phyloP scores from a whole-genome alignment of 2,888 invertebrate genomes.

The Drosophila antonietae region DNA sequence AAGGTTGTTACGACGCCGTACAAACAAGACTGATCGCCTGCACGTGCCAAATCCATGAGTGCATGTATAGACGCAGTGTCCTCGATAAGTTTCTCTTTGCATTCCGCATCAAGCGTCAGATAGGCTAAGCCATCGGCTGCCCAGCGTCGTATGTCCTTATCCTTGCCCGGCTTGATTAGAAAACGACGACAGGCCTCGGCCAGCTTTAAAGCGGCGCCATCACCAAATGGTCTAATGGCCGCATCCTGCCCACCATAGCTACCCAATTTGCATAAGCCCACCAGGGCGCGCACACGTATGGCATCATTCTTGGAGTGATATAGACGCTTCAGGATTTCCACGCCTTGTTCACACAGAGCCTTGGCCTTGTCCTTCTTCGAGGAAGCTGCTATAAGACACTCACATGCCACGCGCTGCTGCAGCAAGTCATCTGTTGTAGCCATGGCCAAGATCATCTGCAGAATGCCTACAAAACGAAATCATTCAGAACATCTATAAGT shows the following conservation, averaged over 20 bases:
- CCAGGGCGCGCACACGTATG: slow-evolving; percentile 94
- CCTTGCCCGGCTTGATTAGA: slow-evolving; percentile 93
- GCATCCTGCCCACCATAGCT: slow-evolving; percentile 98
- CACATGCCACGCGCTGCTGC: slow-evolving; percentile 97
- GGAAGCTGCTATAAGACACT: slow-evolving; percentile 97
- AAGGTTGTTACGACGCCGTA: slow-evolving; percentile 97
- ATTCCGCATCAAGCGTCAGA: slow-evolving; percentile 98
- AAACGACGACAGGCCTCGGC: slow-evolving; percentile 97
- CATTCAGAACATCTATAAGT: background rate
- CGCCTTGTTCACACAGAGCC: slow-evolving; percentile 94
- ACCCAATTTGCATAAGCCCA: slow-evolving; percentile 98
- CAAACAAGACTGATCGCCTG: slow-evolving; percentile 93
- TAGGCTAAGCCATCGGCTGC: slow-evolving; percentile 98
- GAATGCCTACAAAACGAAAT: slow-evolving; percentile 85
- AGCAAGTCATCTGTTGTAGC: slow-evolving; percentile 95
- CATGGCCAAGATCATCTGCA: slow-evolving; percentile 98
- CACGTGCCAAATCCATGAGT: slow-evolving; percentile 94
- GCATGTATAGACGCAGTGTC: slow-evolving; percentile 93
- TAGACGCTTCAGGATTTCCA: slow-evolving; percentile 96
- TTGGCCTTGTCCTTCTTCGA: slow-evolving; percentile 98
- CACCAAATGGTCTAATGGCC: slow-evolving; percentile 96
- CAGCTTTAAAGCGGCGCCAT: slow-evolving; percentile 95
- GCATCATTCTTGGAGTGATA: slow-evolving; percentile 96
- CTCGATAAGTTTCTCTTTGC: slow-evolving; percentile 97
- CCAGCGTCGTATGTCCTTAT: slow-evolving; percentile 96